These are phyloP conservation scores for Aporrectodea caliginosa DNA, from an alignment of 1,140 invertebrate genomes.

Conservation along the genomic window DNA sequence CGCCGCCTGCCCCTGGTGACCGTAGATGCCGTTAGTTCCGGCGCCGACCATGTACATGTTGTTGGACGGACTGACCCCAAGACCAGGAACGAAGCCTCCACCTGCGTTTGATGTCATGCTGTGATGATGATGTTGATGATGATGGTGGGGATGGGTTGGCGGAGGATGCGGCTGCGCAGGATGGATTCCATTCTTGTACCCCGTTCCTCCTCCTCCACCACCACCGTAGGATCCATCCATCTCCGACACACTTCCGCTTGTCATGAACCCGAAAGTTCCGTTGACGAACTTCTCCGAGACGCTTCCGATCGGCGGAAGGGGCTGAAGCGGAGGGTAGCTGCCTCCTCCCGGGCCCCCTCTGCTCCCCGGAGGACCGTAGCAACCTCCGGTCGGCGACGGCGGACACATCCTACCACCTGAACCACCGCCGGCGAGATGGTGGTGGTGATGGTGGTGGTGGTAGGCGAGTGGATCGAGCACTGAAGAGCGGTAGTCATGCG, in stretches of 20 bases:
- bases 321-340: neutral
- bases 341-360: too few species aligned
- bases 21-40: neutral
- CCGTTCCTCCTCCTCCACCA: neutral
- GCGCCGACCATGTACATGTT: neutral
- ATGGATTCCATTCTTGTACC: neutral
- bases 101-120: neutral
- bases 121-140: neutral
- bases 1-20: neutral
- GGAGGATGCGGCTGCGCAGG: neutral
- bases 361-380: neutral
- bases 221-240: neutral
- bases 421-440: neutral
- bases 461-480: neutral
- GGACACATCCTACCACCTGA: neutral
- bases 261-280: neutral
- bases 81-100: neutral
- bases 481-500: neutral
- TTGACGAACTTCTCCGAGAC: constrained; percentile 75
- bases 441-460: constrained; percentile 9
- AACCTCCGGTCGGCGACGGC: neutral
- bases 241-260: neutral
- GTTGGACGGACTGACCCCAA: neutral
- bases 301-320: constrained; percentile 91
- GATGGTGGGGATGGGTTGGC: neutral